phyloP scores from a whole-genome alignment of 2,888 invertebrate genomes.

The Monoplex corrugatus region DNA sequence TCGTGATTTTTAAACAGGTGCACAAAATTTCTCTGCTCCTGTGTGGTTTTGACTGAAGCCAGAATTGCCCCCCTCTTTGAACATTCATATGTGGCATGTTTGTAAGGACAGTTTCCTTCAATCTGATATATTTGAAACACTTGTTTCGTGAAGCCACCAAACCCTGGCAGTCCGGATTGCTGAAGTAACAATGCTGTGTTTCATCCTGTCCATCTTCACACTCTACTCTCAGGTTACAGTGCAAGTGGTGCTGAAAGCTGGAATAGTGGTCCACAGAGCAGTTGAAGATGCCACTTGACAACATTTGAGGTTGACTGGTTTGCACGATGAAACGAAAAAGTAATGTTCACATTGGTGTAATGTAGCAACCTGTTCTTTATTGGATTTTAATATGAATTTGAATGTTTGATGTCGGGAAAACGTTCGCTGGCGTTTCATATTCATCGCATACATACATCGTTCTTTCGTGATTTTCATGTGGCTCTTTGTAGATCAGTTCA shows the following conservation, averaged over 20 bases:
- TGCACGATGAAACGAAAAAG: neutral
- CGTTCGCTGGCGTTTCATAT: neutral
- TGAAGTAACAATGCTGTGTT: neutral
- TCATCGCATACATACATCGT: no score
- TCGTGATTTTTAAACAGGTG: no score
- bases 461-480: no score
- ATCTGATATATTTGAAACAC: neutral
- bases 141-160: neutral
- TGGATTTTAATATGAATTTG: neutral
- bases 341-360: neutral
- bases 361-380: no score
- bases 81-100: neutral
- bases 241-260: neutral
- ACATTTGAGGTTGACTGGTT: neutral
- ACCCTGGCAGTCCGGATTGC: neutral
- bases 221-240: neutral
- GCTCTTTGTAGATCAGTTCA: no score
- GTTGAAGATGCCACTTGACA: neutral
- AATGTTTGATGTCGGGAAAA: neutral
- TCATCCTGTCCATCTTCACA: constrained; percentile 14
- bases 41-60: neutral
- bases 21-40: neutral
- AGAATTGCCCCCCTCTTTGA: neutral
- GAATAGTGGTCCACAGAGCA: neutral
- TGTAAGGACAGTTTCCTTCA: no score